A percentile compares a stretch with the other conserved stretches of the same genome.
Conservation (phyloP, 2,113 vertebrate species). For the Sturnus vulgaris region DNA sequence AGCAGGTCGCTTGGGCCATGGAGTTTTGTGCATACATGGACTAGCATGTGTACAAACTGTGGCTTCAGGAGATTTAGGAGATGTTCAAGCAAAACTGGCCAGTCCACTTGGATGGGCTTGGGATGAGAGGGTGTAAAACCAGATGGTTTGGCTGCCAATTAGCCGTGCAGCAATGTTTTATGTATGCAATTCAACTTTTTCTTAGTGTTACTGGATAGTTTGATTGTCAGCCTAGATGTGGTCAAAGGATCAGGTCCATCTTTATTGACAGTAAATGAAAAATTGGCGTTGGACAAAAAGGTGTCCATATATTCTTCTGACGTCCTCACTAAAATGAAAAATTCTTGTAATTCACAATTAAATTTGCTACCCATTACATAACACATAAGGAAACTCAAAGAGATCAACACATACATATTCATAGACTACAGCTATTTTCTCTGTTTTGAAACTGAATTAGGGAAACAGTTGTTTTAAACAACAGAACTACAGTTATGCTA, state of each 20-base stretch:
- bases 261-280: neutral
- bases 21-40: neutral
- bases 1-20: too few species aligned
- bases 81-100: neutral
- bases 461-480: slow-evolving; percentile 22
- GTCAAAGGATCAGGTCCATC: neutral
- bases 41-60: neutral
- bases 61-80: neutral
- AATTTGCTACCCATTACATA: neutral
- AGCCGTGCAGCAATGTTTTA: neutral
- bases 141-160: neutral
- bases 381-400: neutral
- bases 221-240: neutral
- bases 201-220: neutral
- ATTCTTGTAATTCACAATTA: neutral
- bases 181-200: neutral
- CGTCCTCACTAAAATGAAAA: neutral
- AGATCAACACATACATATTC: slow-evolving; percentile 1
- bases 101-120: neutral
- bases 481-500: neutral
- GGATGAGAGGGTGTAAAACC: neutral
- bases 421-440: neutral
- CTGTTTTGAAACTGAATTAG: neutral
- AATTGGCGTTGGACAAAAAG: neutral
- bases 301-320: neutral